Base-by-base conservation (phyloP, 2,113 vertebrate genomes). In the Piprites chloris region DNA sequence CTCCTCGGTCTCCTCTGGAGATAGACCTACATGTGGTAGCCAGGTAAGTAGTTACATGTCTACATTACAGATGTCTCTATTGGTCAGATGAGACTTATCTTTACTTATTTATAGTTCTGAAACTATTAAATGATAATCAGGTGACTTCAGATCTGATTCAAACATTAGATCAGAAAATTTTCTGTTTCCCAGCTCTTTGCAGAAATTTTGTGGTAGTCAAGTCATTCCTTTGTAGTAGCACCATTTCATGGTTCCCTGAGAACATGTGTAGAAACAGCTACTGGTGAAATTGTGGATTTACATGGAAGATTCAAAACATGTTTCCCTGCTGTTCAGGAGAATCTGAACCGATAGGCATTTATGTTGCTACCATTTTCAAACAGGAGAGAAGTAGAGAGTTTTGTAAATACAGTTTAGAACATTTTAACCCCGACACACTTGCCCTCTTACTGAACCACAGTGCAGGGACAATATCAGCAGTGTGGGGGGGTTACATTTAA, bases 251-350 rank as follows among this genome's bases (percentile, higher is more conserved):
- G 13, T 22, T 83, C 26, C 12, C 9, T 35, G 39, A 27, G 1
- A 72, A 9, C 6, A 9, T 0, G 1, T 8, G 1, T 50, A 55
- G 39, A 68, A 85, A 14, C 27, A 66, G 2, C 22, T 53, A 3
- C 50, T 42, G 28, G 15, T 49, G 17, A 58, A 42, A 52, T 17
- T 59, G 9, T 35, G 58, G 35, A 44, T 73, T 88, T 37, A 61
- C 9, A 15, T 3, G 22, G 42, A 52, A 56, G 8, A 30, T 4
- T 20, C 15, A 80, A 81, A 83, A 17, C 8, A 5, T 1, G 2
- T 41, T 73, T 80, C 16, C n/a, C 41, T 73, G 41, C 52, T 15
- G 77, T 79, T 59, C 21, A 65, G 35, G 44, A 56, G 53, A 61
- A 56, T 69, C 12, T 52, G 72, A 86, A 61, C 15, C 16, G 33